Base-by-base conservation (phyloP, 2,888 invertebrate genomes). In the Cosmia pyralina region DNA sequence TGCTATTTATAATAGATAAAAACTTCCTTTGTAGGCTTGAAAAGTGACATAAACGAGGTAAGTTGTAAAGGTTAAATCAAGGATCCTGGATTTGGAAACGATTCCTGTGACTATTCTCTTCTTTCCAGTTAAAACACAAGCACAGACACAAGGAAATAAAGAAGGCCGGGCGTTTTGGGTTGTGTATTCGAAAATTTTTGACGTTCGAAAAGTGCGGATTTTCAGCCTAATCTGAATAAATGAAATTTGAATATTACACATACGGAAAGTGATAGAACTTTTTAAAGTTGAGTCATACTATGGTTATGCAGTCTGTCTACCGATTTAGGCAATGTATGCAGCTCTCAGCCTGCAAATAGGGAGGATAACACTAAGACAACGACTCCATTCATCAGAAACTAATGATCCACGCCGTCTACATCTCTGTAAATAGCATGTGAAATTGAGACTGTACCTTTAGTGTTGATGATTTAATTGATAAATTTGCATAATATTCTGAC, bases 1-100 rank as follows among this genome's bases (percentile, higher is more conserved):
- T 60, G 79, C 15, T 60, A 53, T 79, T 79, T 79, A 17, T 53
- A 75, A 15, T 52, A 79, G 59, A 59, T 59, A 53, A 2, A 71
- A 41, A 53, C 6, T 6, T 17, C 13, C 11, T 75, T 50, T 65
- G 15, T 50, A 22, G 65, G 17, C 15, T 71, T 41, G 28, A 6
- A 19, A 69, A 41, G 8, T 22, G 28, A 19, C 19, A 28, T 50
- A 38, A 4, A 50, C 8, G 8, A 2, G 19, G n/a, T 11, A 22
- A 22, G 4, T 19, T 22, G n/a, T 22, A 48, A 63, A 48, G 3
- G 4, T 2, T 67, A 17, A 34, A 68, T 48, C 13, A 15, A 19
- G 19, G 8, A 48, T 72, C 55, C 15, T 41, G n/a, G 34, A 2
- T 34, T 44, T 73, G 19, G 34, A 34, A 22, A 34, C 8, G n/a